These are phyloP conservation scores for Brachypalpus laphriformis DNA, from an alignment of 2,888 invertebrate species.

Conservation along the genomic window DNA sequence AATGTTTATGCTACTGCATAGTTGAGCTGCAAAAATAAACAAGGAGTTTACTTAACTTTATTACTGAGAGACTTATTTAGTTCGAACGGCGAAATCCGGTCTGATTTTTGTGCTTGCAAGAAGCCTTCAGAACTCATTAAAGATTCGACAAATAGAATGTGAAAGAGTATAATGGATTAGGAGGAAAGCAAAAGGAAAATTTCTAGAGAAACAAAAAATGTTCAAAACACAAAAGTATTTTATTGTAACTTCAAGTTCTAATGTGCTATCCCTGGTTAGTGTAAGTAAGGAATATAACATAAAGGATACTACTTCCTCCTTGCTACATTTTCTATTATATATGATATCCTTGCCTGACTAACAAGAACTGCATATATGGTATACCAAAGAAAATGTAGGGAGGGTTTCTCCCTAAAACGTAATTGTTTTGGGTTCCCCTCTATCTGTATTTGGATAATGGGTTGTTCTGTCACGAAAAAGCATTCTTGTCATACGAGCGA, in stretches of 20 bases:
- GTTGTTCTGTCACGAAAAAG: too few relatives aligned
- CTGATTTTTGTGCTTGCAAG: conserved; percentile 22
- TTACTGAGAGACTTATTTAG: conserved; percentile 16
- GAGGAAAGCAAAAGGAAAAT: not conserved
- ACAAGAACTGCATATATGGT: too few relatives aligned
- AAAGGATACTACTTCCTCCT: too few relatives aligned
- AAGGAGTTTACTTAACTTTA: conserved; percentile 52
- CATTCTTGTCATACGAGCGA: too few relatives aligned
- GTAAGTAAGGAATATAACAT: too few relatives aligned
- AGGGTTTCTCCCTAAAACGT: too few relatives aligned
- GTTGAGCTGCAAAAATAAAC: conserved; percentile 32
- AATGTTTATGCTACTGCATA: not conserved
- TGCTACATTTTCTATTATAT: too few relatives aligned
- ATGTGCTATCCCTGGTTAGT: not conserved
- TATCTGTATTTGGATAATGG: too few relatives aligned
- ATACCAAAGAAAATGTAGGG: too few relatives aligned
- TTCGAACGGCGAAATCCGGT: not conserved
- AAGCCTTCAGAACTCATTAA: conserved; percentile 1
- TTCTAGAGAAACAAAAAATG: not conserved
- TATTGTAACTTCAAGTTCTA: not conserved
- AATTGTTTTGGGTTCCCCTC: too few relatives aligned
- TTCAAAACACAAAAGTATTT: not conserved
- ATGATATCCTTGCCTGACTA: too few relatives aligned
- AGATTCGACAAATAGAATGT: conserved; percentile 28
- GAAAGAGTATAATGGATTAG: not conserved